Evolutionary conservation across 2,888 invertebrate genomes (phyloP).

Genomic region (Lycaena phlaeas): DNA sequence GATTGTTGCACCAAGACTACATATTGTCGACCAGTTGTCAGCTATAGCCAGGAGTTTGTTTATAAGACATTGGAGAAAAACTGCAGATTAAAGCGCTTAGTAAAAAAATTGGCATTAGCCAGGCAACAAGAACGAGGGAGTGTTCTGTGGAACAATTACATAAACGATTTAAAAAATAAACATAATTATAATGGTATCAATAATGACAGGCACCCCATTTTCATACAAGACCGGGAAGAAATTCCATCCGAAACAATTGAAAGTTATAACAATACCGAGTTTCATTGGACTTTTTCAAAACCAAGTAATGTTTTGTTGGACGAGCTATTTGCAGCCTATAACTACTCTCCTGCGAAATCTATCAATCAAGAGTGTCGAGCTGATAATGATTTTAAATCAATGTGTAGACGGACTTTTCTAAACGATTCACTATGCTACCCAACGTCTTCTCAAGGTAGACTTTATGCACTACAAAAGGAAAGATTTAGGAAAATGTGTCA

Average conservation of each 20-base stretch:
- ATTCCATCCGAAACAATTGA: slow-evolving; percentile 23
- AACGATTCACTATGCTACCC: slow-evolving; percentile 31
- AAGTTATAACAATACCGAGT: slow-evolving; percentile 26
- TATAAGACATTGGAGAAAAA: slow-evolving; percentile 37
- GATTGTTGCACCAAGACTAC: slow-evolving; percentile 33
- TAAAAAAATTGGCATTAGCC: slow-evolving; percentile 31
- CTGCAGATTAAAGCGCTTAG: slow-evolving; percentile 31
- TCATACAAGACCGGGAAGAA: background rate
- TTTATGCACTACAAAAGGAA: slow-evolving; percentile 27
- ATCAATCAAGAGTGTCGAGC: slow-evolving; percentile 3
- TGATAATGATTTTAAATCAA: background rate
- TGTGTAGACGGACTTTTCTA: slow-evolving; percentile 14
- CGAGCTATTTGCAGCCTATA: slow-evolving; percentile 24
- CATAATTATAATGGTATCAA: slow-evolving; percentile 20
- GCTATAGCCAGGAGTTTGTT: slow-evolving; percentile 32
- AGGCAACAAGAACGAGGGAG: slow-evolving; percentile 38
- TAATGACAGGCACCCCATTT: slow-evolving; percentile 7
- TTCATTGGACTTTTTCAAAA: slow-evolving; percentile 22
- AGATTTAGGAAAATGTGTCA: no score
- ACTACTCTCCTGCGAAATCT: slow-evolving; percentile 9
- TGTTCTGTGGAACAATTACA: slow-evolving; percentile 44
- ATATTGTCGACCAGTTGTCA: slow-evolving; percentile 33
- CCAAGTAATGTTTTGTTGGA: slow-evolving; percentile 27
- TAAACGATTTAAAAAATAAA: slow-evolving; percentile 43
- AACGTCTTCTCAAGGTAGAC: slow-evolving; percentile 33